Evolutionary conservation across 2,113 vertebrate species (phyloP).

Genomic region (Eonycteris spelaea): DNA sequence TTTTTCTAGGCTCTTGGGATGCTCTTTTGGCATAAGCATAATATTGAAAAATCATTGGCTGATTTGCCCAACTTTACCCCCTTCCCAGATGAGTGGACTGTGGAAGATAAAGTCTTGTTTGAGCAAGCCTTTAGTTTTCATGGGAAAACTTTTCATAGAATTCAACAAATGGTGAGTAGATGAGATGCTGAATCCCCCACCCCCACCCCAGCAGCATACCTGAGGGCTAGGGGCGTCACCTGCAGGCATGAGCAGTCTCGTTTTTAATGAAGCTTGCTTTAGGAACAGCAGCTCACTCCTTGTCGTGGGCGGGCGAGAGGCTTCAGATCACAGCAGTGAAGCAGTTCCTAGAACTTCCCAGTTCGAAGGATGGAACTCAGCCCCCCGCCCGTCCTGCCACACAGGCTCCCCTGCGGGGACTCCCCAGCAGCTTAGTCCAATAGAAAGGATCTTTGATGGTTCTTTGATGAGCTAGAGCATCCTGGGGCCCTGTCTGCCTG

Average conservation of each 20-base stretch:
- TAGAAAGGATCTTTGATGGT: not conserved
- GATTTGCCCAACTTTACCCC: conserved; percentile 98
- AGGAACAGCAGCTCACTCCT: not conserved
- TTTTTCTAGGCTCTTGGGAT: conserved; percentile 92
- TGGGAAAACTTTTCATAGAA: conserved; percentile 96
- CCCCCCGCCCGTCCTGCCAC: rapidly evolving
- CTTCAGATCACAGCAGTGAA: not conserved
- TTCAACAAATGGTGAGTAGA: conserved; percentile 95
- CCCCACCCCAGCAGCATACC: not conserved
- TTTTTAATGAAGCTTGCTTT: not conserved
- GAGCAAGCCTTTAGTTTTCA: conserved; percentile 98
- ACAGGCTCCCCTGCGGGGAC: not conserved
- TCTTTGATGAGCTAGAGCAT: rapidly evolving
- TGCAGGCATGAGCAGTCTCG: no score
- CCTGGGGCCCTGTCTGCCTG: not conserved
- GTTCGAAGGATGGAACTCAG: not conserved
- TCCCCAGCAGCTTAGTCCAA: not conserved
- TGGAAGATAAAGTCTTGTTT: conserved; percentile 96
- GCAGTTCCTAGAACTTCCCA: not conserved
- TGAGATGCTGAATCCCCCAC: rapidly evolving
- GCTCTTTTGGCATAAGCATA: conserved; percentile 99
- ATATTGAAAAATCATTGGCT: conserved; percentile 95
- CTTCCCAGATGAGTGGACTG: conserved; percentile 97
- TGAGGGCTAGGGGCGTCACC: not conserved
- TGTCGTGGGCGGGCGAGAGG: no score